Conservation (phyloP, 2,888 invertebrate species). For the Drosophila emarginata region DNA sequence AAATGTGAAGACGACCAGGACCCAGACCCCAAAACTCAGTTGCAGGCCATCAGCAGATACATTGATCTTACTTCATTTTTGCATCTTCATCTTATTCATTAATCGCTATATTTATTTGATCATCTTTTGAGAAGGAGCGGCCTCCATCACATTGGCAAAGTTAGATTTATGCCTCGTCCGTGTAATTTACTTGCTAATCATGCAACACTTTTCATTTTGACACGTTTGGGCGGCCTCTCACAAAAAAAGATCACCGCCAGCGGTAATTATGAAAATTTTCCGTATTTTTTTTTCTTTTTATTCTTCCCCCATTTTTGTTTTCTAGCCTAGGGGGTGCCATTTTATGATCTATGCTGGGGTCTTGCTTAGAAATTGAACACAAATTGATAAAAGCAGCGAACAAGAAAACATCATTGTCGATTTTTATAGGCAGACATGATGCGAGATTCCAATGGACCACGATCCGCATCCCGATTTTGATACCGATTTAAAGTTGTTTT, state of each 20-base stretch:
- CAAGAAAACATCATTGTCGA: slow-evolving; percentile 39
- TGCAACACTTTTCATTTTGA: slow-evolving; percentile 80
- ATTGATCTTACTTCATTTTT: slow-evolving; percentile 41
- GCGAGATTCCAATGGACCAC: slow-evolving; percentile 24
- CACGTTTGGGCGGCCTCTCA: slow-evolving; percentile 67
- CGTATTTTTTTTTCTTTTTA: not conserved
- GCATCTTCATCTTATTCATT: slow-evolving; percentile 76
- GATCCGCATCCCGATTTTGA: slow-evolving; percentile 13
- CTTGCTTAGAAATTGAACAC: slow-evolving; percentile 70
- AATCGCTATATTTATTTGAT: slow-evolving; percentile 77
- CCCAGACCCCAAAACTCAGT: slow-evolving; percentile 28
- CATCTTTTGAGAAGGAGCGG: slow-evolving; percentile 50
- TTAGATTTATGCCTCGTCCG: slow-evolving; percentile 66
- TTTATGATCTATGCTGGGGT: slow-evolving; percentile 71
- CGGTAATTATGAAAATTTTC: slow-evolving; percentile 77
- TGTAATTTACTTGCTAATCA: slow-evolving; percentile 79
- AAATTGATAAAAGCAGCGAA: slow-evolving; percentile 67
- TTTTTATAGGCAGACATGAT: slow-evolving; percentile 62
- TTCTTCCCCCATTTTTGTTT: slow-evolving; percentile 7
- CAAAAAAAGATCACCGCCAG: slow-evolving; percentile 65
- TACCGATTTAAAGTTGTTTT: slow-evolving; percentile 52
- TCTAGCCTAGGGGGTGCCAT: slow-evolving; percentile 50
- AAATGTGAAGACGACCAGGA: slow-evolving; percentile 10
- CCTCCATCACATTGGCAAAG: slow-evolving; percentile 10
- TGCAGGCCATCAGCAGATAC: slow-evolving; percentile 49